A percentile compares a stretch with the other conserved stretches of the same genome.
Evolutionary conservation across 2,113 vertebrate species (phyloP).

Genomic region (Ceyx margarethae): DNA sequence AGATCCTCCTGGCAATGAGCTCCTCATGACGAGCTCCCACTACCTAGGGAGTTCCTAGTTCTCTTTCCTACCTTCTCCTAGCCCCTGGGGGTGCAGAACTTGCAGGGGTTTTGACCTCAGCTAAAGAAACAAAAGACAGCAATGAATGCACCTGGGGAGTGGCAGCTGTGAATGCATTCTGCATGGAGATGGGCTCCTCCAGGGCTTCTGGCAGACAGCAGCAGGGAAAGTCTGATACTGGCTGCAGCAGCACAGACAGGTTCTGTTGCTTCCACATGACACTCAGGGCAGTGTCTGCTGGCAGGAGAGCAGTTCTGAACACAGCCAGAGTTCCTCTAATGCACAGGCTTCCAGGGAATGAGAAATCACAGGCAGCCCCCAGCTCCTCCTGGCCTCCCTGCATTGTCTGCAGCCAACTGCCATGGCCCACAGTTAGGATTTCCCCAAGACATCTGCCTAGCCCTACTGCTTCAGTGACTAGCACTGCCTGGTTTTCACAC

Average conservation of each 20-base stretch:
- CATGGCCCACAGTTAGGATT: neutral
- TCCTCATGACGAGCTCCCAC: neutral
- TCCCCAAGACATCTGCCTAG: neutral
- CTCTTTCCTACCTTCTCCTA: neutral
- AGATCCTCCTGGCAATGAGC: neutral
- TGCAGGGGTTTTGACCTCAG: neutral
- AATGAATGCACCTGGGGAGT: neutral
- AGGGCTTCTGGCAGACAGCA: rapidly evolving
- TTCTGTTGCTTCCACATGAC: neutral
- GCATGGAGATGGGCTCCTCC: neutral
- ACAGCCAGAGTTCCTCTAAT: neutral
- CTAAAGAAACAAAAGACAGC: neutral
- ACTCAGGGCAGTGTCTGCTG: neutral
- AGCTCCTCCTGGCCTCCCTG: neutral
- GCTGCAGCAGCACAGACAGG: neutral
- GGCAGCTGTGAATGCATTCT: neutral
- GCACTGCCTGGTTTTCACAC: neutral
- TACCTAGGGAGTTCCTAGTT: neutral
- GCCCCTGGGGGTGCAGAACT: neutral
- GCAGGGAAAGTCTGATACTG: neutral
- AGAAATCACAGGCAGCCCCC: conserved; percentile 22
- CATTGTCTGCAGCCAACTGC: conserved; percentile 27
- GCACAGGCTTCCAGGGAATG: conserved; percentile 14
- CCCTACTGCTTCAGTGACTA: neutral
- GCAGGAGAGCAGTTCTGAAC: neutral